phyloP scores from a whole-genome alignment of 2,113 vertebrate genomes.

The Numida meleagris region DNA sequence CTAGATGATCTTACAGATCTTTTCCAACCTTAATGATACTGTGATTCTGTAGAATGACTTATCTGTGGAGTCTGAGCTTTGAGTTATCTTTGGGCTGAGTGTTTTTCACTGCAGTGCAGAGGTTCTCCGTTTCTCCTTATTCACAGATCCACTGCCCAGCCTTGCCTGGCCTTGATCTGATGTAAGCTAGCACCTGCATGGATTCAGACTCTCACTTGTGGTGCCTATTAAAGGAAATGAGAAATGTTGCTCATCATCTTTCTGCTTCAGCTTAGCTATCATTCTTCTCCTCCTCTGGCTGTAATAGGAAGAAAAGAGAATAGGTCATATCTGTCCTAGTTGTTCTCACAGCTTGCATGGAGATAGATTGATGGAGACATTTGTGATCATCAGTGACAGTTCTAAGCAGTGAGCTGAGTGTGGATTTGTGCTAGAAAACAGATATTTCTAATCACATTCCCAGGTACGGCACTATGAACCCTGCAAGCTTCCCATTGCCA shows the following conservation, averaged over 20 bases:
- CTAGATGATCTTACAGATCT: too few relatives aligned
- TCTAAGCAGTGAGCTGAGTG: neutral
- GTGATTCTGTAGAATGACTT: neutral
- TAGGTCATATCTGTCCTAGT: neutral
- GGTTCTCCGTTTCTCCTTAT: neutral
- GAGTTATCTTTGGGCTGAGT: neutral
- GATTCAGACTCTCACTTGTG: neutral
- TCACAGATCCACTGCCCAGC: neutral
- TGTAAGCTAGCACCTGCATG: neutral
- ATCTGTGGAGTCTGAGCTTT: neutral
- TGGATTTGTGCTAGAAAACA: conserved; percentile 25
- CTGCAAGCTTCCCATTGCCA: neutral
- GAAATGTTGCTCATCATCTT: neutral
- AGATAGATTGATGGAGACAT: neutral
- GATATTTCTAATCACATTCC: neutral
- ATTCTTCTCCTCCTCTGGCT: neutral
- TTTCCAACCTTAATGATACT: too few relatives aligned
- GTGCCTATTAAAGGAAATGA: neutral
- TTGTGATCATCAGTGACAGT: conserved; percentile 29
- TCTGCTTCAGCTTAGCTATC: neutral
- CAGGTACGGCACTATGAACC: neutral
- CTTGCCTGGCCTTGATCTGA: neutral
- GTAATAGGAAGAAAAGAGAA: neutral
- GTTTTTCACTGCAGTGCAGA: neutral
- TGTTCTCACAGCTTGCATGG: neutral